phyloP scores from a whole-genome alignment of 2,888 invertebrate species.

The Digitonthophagus gazella region DNA sequence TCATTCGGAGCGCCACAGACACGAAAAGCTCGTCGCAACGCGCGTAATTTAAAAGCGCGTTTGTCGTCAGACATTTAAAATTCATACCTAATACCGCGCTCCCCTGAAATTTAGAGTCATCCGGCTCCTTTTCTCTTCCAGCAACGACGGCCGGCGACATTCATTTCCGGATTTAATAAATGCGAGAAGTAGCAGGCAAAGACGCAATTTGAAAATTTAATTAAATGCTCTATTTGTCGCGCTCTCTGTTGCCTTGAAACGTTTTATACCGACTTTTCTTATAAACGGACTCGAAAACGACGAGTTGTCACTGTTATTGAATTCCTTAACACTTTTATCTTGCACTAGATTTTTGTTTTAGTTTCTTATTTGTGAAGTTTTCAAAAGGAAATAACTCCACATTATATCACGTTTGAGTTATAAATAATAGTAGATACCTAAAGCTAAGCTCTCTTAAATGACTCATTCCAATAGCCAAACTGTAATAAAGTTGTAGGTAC shows the following conservation, averaged over 20 bases:
- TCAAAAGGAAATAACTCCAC: too few relatives aligned
- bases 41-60: background rate
- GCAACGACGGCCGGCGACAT: background rate
- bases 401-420: too few relatives aligned
- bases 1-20: background rate
- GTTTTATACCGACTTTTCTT: background rate
- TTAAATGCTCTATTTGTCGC: conserved; percentile 11
- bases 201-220: conserved; percentile 17
- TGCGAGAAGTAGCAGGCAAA: conserved; percentile 12
- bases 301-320: too few relatives aligned
- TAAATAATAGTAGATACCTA: too few relatives aligned
- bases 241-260: background rate
- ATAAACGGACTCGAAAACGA: background rate
- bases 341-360: too few relatives aligned
- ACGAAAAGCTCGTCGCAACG: too few relatives aligned
- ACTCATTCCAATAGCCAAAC: too few relatives aligned
- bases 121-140: background rate
- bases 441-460: too few relatives aligned
- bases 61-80: background rate
- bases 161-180: conserved; percentile 17
- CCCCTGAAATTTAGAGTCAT: background rate
- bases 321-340: too few relatives aligned
- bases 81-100: background rate
- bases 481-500: too few relatives aligned
- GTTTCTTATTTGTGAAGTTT: too few relatives aligned